phyloP scores from a whole-genome alignment of 30 jellyfish, hydroid and myxozoan species.

The Mastigias papua region DNA sequence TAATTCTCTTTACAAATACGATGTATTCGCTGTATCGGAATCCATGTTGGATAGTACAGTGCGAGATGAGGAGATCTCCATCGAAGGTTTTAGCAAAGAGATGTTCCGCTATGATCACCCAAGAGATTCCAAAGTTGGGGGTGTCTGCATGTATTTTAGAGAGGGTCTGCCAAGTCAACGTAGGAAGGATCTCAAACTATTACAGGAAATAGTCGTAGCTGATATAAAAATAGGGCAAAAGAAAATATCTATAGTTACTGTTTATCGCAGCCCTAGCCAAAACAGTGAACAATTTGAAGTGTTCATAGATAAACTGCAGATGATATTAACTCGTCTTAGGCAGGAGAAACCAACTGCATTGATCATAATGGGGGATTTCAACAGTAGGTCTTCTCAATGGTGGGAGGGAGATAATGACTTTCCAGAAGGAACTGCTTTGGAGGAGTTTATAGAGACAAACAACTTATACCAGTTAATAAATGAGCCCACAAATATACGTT shows the following conservation, averaged over 20 bases:
- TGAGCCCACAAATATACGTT: constrained; percentile 48
- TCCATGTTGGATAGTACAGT: neutral
- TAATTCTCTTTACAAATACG: neutral
- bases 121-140: constrained; percentile 50
- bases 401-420: constrained; percentile 42
- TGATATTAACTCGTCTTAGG: neutral
- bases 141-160: constrained; percentile 44
- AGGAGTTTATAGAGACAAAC: constrained; percentile 61
- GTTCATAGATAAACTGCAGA: constrained; percentile 1
- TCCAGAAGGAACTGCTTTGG: constrained; percentile 65
- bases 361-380: constrained; percentile 27
- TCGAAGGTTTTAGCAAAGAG: constrained; percentile 10
- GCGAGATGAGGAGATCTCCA: neutral
- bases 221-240: constrained; percentile 11
- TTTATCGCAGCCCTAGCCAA: constrained; percentile 53
- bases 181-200: constrained; percentile 16
- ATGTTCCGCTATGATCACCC: constrained; percentile 40
- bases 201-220: constrained; percentile 44
- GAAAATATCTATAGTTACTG: constrained; percentile 7
- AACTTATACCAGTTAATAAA: constrained; percentile 25
- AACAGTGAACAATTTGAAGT: constrained; percentile 24
- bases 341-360: neutral
- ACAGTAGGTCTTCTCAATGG: constrained; percentile 64
- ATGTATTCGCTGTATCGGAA: constrained; percentile 7
- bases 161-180: constrained; percentile 51